Conservation (phyloP, 1,140 invertebrate species). For the Pectinophora gossypiella region DNA sequence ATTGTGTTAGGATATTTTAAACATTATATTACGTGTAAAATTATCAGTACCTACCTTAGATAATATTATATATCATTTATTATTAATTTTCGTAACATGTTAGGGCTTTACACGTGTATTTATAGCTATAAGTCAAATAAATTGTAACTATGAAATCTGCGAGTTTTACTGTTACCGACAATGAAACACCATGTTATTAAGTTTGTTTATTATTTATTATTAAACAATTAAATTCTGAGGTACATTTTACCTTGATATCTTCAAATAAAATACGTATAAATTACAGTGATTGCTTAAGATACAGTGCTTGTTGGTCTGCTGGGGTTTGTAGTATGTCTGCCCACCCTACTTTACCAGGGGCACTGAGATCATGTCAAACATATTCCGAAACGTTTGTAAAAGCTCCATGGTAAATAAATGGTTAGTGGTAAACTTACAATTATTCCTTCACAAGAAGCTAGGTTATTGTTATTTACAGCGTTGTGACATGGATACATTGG, state of each 20-base stretch:
- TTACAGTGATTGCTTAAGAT: too few relatives aligned
- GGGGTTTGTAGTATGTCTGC: too few relatives aligned
- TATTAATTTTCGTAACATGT: constrained; percentile 36
- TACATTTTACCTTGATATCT: not conserved
- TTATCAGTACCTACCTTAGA: constrained; percentile 4
- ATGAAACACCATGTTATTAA: not conserved
- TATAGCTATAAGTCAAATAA: constrained; percentile 54
- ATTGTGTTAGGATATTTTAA: constrained; percentile 10
- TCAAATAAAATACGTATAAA: not conserved
- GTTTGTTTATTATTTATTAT: not conserved
- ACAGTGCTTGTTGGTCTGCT: too few relatives aligned
- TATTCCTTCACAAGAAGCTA: too few relatives aligned
- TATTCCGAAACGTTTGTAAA: too few relatives aligned
- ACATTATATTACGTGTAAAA: constrained; percentile 12
- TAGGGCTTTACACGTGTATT: constrained; percentile 48
- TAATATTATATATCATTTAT: constrained; percentile 3
- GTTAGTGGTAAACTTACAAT: too few relatives aligned
- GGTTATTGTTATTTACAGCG: not conserved
- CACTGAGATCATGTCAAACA: too few relatives aligned
- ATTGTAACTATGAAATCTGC: constrained; percentile 28
- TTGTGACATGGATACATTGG: too few relatives aligned
- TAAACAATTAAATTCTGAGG: not conserved
- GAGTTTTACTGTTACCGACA: not conserved
- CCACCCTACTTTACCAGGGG: too few relatives aligned
- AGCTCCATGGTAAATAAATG: too few relatives aligned